Base-by-base conservation (phyloP, 2,888 invertebrate genomes). In the Elmis aenea region DNA sequence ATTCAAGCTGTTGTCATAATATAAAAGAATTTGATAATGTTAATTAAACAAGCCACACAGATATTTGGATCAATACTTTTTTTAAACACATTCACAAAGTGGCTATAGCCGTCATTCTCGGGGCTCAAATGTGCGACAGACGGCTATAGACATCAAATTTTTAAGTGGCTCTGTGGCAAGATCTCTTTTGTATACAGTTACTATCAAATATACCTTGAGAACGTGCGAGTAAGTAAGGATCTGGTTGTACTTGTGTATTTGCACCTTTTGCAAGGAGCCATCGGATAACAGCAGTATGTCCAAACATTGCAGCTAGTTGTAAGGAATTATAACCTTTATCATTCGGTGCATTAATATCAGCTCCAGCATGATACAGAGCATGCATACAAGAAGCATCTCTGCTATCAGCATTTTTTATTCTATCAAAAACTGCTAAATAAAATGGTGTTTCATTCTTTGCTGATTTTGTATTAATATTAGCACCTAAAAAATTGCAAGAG, bases 291-390 rank as follows among this genome's bases (percentile, higher is more conserved):
- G 51, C 25, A 1, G 52, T 54, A 40, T 63, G 61, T 6, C 64
- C 63, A 41, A 61, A 62, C 38, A 48, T 49, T 9, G 61, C 58
- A 5, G 64, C 62, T 31, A 62, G 46, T 40, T 65, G 62, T n/a
- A 65, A 24, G 3, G 62, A 50, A 2, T 54, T 57, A 13, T 54
- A 51, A 1, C 58, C 57, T 26, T 55, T 57, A 13, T 32, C 37
- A 33, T 55, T 61, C 2, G 53, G 47, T 33, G 52, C 58, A 34
- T 65, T 57, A 10, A 64, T 54, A 38, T 62, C 51, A 2, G 57
- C 58, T n/a, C 62, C 62, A 6, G 62, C 61, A 38, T 59, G 52
- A 43, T 52, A 60, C 5, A 65, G 44, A 30, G 58, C 53, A 29
- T 57, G 50, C 15, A 65, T 55, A 26, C 62, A 63, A 9, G 54